Evolutionary conservation across 2,888 invertebrate genomes (phyloP).

Genomic region (Drosophila lacicola): DNA sequence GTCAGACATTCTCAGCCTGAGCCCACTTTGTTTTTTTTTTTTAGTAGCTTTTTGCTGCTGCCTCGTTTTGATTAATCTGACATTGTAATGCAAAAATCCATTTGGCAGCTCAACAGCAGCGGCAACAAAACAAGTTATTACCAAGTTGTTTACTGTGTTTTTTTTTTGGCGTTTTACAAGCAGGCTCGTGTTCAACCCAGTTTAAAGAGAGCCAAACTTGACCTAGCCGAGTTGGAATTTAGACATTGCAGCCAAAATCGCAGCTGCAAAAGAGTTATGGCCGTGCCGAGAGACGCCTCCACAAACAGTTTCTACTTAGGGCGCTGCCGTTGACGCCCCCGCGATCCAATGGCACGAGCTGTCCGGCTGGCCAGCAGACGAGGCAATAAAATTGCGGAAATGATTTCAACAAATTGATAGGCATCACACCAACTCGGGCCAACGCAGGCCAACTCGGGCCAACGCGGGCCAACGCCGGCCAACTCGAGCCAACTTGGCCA

Average conservation of each 20-base stretch:
- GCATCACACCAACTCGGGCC: conserved; percentile 51
- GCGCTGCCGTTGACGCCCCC: conserved; percentile 64
- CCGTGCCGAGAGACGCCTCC: conserved; percentile 46
- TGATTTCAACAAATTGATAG: conserved; percentile 82
- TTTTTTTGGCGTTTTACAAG: conserved; percentile 37
- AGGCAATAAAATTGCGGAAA: conserved; percentile 81
- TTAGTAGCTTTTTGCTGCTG: conserved; percentile 49
- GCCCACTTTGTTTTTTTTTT: conserved; percentile 9
- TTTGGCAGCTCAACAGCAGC: conserved; percentile 68
- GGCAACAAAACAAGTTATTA: conserved; percentile 75
- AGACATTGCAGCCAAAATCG: conserved; percentile 60
- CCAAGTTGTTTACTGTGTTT: too few species aligned
- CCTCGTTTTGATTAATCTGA: conserved; percentile 81
- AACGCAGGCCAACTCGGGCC: conserved; percentile 17
- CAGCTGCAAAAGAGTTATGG: conserved; percentile 66
- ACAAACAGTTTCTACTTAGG: conserved; percentile 24
- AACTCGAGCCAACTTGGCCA: conserved; percentile 13
- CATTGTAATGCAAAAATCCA: conserved; percentile 81
- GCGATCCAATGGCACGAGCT: conserved; percentile 65
- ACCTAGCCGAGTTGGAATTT: conserved; percentile 76
- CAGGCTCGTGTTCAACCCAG: conserved; percentile 77
- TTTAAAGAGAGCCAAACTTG: conserved; percentile 77
- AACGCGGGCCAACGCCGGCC: conserved; percentile 16
- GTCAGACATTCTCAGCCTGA: neutral
- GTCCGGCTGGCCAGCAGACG: conserved; percentile 5